Evolutionary conservation across 2,888 invertebrate species (phyloP), one percentile per base, ranked within the genome.

Genomic region (Plebejus melissa): DNA sequence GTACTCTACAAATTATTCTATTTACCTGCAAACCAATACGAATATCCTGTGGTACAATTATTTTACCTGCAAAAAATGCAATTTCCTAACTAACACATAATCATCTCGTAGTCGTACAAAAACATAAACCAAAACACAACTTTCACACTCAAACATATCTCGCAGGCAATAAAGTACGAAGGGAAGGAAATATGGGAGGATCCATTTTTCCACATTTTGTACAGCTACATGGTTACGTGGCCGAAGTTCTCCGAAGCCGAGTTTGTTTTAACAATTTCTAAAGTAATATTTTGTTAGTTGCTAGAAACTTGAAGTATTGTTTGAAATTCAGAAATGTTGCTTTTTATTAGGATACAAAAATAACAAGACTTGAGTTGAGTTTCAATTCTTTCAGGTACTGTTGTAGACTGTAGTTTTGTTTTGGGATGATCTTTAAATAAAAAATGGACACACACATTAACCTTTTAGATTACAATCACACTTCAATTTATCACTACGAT

Each of bases 191-290:
- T 72, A 72, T 72, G 13, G 54, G 72, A 13, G 54, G 54, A 32
- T 50, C 46, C 32, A 72, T 72, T 72, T 72, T 72, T 72, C 72
- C 72, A 72, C 22, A 65, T 72, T 72, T 72, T 72, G 54, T 72
- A 72, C 28, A 46, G 71, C n/a, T 28, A 71, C 71, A 50, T 50
- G 71, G 71, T 71, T 32, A 72, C 72, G 72, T 50, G 72, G 72
- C 11, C 28, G 32, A 72, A 72, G 54, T 72, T 72, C 50, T 28
- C 72, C 54, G 16, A 50, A 72, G 72, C 54, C 54, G 72, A 72
- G 72, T 72, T 72, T 72, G 72, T 72, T 72, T 72, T 72, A 72
- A 72, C 72, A 72, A 72, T 72, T 72, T 72, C 72, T 72, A 72
- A 72, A 72, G 72, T 54, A 72, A 72, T 72, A 72, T 72, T 72